A percentile compares a stretch with the other conserved stretches of the same genome.
phyloP scores from a whole-genome alignment of 2,888 invertebrate genomes.

The Sussaba pulchella region DNA sequence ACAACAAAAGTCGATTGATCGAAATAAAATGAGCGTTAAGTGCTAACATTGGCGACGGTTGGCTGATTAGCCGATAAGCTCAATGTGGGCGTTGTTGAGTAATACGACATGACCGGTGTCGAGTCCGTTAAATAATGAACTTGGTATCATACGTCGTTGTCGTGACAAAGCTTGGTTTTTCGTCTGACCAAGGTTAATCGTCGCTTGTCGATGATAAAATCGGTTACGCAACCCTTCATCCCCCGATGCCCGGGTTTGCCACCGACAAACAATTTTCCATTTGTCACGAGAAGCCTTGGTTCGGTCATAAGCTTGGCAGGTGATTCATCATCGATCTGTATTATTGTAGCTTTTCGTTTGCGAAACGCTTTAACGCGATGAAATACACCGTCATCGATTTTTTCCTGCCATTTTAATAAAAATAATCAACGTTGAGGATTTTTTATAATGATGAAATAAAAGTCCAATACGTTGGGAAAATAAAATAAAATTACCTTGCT shows the following conservation, averaged over 20 bases:
- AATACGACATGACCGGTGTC: constrained; percentile 55
- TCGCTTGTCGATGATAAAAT: constrained; percentile 82
- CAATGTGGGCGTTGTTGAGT: constrained; percentile 36
- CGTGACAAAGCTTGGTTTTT: constrained; percentile 82
- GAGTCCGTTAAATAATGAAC: constrained; percentile 46
- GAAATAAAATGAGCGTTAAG: constrained; percentile 32
- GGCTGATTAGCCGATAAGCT: constrained; percentile 30
- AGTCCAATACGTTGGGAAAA: too few relatives aligned
- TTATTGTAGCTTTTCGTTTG: constrained; percentile 77
- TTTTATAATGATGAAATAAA: not conserved
- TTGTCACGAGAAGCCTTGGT: constrained; percentile 79
- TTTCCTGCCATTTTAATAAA: constrained; percentile 75
- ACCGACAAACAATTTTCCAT: constrained; percentile 82
- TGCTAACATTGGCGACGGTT: constrained; percentile 57
- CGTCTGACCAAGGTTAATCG: constrained; percentile 80
- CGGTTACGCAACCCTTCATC: constrained; percentile 80
- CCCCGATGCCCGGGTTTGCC: constrained; percentile 82
- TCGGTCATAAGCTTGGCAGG: constrained; percentile 78
- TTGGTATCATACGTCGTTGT: constrained; percentile 83
- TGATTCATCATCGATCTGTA: constrained; percentile 79
- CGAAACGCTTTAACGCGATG: constrained; percentile 81
- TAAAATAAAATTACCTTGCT: constrained; percentile 76
- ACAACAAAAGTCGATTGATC: too few relatives aligned
- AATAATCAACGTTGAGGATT: not conserved
- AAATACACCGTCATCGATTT: constrained; percentile 81